A percentile compares a stretch with the other conserved stretches of the same genome.
Evolutionary conservation across 2,113 vertebrate genomes (phyloP).

Genomic region (Nycticorax nycticorax): DNA sequence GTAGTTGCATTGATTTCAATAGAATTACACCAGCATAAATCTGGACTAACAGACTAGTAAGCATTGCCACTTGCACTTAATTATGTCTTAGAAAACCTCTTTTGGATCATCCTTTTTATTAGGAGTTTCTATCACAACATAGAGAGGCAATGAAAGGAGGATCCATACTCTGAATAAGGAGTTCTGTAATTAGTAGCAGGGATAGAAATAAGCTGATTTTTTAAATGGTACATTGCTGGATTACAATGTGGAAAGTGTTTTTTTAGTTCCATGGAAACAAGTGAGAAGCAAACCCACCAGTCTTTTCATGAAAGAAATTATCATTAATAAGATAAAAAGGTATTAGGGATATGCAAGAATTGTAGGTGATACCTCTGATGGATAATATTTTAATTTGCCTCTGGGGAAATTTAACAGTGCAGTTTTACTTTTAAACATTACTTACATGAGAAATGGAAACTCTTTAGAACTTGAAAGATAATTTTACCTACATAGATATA

Average conservation of each 20-base stretch:
- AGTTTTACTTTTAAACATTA: not conserved
- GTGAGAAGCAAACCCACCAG: not conserved
- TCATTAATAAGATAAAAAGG: constrained; percentile 5
- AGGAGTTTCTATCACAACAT: not conserved
- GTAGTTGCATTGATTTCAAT: not conserved
- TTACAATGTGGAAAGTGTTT: not conserved
- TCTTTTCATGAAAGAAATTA: not conserved
- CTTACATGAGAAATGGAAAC: not conserved
- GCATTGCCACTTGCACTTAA: not conserved
- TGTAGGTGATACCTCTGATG: not conserved
- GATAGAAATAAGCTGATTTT: not conserved
- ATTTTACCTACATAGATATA: not conserved
- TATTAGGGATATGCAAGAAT: not conserved
- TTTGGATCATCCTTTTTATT: not conserved
- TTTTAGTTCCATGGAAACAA: not conserved
- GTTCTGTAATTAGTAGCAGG: not conserved
- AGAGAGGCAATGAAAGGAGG: not conserved
- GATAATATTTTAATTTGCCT: constrained; percentile 52
- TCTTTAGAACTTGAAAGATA: not conserved
- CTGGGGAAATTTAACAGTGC: constrained; percentile 8
- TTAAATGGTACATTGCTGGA: not conserved
- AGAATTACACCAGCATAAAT: not conserved
- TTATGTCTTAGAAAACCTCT: not conserved
- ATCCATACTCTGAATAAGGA: not conserved
- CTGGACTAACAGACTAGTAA: not conserved